A percentile compares a stretch with the other conserved stretches of the same genome.
Conservation (phyloP, 2,797 vertebrate genomes). For the Sciurus carolinensis region DNA sequence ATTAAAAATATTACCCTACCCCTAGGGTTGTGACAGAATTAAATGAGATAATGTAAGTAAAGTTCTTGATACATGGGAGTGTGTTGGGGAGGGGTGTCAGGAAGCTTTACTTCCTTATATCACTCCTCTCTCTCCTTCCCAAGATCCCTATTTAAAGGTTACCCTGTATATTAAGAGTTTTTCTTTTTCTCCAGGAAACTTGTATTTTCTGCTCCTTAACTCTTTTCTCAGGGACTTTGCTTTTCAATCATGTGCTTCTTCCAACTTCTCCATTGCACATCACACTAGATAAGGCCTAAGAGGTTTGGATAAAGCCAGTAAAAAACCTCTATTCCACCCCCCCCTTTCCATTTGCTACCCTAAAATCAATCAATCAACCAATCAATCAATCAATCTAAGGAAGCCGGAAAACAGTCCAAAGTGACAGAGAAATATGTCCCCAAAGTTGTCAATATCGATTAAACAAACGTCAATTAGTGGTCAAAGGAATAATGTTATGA, state of each 20-base stretch:
- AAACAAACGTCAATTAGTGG: background rate
- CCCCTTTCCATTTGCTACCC: background rate
- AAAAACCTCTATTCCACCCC: background rate
- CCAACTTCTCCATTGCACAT: background rate
- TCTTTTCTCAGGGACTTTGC: conserved; percentile 22
- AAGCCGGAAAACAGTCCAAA: background rate
- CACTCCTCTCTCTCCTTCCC: background rate
- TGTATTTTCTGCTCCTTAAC: background rate
- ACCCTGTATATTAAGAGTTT: background rate
- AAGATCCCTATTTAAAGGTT: conserved; percentile 39
- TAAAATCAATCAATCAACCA: background rate
- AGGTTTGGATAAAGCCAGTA: background rate
- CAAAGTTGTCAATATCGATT: background rate
- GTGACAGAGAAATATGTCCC: background rate
- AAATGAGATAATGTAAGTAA: conserved; percentile 54
- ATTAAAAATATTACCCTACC: conserved; percentile 42
- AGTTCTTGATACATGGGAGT: background rate
- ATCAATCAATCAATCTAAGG: too few species aligned
- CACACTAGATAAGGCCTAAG: background rate
- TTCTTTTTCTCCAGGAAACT: background rate
- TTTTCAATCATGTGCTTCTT: background rate
- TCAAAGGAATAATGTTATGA: background rate
- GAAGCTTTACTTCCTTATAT: background rate
- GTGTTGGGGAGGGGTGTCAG: background rate
- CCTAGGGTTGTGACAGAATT: conserved; percentile 18